Base-by-base conservation (phyloP, 2,113 vertebrate species). In the Pseudorhombus dupliciocellatus region DNA sequence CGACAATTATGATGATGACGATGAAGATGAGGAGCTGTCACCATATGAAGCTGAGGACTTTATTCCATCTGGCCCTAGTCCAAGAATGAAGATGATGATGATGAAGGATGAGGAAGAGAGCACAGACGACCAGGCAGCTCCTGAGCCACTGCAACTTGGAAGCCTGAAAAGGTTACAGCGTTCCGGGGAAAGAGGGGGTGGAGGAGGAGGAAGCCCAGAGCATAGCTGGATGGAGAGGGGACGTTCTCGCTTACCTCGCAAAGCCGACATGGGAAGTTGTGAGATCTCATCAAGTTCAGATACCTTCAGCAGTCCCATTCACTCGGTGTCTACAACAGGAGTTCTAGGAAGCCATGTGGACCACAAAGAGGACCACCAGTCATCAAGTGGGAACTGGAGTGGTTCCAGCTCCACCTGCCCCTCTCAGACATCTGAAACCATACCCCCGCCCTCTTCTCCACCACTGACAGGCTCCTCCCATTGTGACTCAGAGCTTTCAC, bases 231-330 rank as follows among this genome's bases (percentile, higher is more conserved):
- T 90, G 0, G 95, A 98, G 77, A 95, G 97, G 60, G 97, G 97
- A 1, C 93, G 97, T 65, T 97, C 96, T 0, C 94, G 96, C 12
- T 91, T 98, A 60, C 95, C 97, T 5, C 95, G 96, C 52, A 95
- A 95, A 0, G 84, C 88, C 52, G 98, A 99, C 91, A 96, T 96
- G 28, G 98, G 97, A 40, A 99, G 96, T 88, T 98, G 98, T 18
- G 98, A 99, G 75, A 98, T 99, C 84, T 99, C 98, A 0, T 99
- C 98, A 64, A 98, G 98, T 90, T 99, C 98, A 0, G 98, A 99
- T 83, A 99, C 98, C 37, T 99, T 99, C 0, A 97, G 97, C 85
- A 99, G 98, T 82, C 98, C 98, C 54, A 95, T 98, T 90, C 97
- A 98, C 84, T 98, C 96, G 40, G 94, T 97, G 66, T 98, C 96